These are phyloP conservation scores for Loripinus fragilis DNA, from an alignment of 2,888 invertebrate genomes.

Conservation along the genomic window DNA sequence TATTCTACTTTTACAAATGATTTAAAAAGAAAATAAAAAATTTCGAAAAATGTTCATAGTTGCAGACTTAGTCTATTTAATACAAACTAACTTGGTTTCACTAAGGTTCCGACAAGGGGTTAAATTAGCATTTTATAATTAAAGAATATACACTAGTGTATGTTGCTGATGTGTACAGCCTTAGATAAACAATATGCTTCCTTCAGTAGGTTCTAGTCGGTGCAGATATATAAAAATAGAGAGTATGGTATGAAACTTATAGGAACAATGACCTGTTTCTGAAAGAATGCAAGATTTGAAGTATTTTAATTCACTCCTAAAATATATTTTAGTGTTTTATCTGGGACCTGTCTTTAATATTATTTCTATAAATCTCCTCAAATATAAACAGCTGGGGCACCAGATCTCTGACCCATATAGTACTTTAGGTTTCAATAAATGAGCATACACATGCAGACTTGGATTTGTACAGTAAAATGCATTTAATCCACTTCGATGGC, in stretches of 20 bases:
- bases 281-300: constrained; percentile 8
- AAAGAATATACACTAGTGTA: constrained; percentile 5
- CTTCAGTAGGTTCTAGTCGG: neutral
- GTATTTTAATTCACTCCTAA: constrained; percentile 10
- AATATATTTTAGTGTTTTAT: too few relatives aligned
- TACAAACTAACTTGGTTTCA: neutral
- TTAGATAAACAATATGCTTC: too few relatives aligned
- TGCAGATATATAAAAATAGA: neutral
- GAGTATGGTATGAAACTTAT: neutral
- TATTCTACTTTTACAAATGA: too few relatives aligned
- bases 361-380: constrained; percentile 1
- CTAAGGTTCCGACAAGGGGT: neutral
- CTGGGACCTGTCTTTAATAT: neutral
- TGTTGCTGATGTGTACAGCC: neutral
- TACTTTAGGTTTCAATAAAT: too few relatives aligned
- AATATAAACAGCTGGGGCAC: constrained; percentile 1
- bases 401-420: too few relatives aligned
- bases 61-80: too few relatives aligned
- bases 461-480: too few relatives aligned
- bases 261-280: neutral
- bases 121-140: neutral
- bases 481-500: too few relatives aligned
- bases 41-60: too few relatives aligned
- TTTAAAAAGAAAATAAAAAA: too few relatives aligned
- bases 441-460: too few relatives aligned